Conservation (phyloP, 2,888 invertebrate species). For the Aspidiotus destructor region DNA sequence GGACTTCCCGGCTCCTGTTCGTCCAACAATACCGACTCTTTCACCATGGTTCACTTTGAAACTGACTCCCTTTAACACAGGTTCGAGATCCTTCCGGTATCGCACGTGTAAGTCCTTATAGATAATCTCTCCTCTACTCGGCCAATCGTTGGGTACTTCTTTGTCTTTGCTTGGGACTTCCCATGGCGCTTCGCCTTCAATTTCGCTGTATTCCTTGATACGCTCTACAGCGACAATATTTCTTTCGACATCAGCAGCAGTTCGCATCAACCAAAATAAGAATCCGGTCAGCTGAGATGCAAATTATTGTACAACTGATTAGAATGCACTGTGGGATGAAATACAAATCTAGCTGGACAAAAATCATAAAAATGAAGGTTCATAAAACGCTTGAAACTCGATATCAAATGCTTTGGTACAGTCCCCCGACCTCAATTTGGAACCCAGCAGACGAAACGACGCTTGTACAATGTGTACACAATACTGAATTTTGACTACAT, state of each 20-base stretch:
- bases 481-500: no score
- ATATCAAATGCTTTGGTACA: no score
- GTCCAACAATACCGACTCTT: conserved; percentile 68
- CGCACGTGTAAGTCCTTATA: conserved; percentile 48
- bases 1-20: conserved; percentile 86
- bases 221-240: conserved; percentile 53
- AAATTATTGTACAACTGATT: conserved; percentile 39
- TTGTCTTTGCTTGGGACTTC: conserved; percentile 23
- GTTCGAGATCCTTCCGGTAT: conserved; percentile 33
- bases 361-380: no score
- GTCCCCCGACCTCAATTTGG: no score
- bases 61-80: conserved; percentile 33
- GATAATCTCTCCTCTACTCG: conserved; percentile 64
- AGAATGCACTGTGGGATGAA: no score
- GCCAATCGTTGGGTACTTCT: conserved; percentile 57
- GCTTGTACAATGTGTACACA: no score
- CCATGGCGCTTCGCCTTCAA: conserved; percentile 38
- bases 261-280: conserved; percentile 89
- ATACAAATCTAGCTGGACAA: no score
- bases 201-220: conserved; percentile 49
- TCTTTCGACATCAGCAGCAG: conserved; percentile 63
- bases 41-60: conserved; percentile 29
- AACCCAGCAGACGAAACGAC: no score
- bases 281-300: conserved; percentile 74
- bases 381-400: no score